Base-by-base conservation (phyloP, 30 jellyfish, hydroid and myxozoan species). In the Aurelia coerulea region DNA sequence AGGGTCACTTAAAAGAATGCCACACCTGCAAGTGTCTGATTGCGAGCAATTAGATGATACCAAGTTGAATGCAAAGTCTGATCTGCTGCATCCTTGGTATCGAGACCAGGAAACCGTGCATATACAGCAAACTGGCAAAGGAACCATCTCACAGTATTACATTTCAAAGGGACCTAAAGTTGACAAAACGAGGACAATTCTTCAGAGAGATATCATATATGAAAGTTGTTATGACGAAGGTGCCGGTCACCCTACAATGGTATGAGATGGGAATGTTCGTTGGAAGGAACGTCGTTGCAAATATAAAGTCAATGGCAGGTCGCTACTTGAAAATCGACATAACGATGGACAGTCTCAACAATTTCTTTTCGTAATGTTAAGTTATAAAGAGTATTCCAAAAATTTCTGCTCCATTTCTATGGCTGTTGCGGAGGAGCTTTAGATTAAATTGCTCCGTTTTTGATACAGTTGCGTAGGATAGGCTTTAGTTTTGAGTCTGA, bases 191-290 rank as follows among this genome's bases (percentile, higher is more conserved):
- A 75, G 78, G 14, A 62, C 62, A 60, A 60, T 60, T 19, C 74
- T 77, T 75, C 87, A 77, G 49, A 77, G 65, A 29, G 87, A 77
- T 10, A 62, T 77, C 4, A 77, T 77, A 60, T 62, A 58, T 31
- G 87, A 77, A n/a, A 16, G 68, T 51, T 77, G 87, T 68, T 77
- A 77, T 60, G 87, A 77, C 63, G 87, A 77, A 77, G 87, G 87
- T 19, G 41, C 51, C 23, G 87, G n/a, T 19, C 42, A 67, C 23
- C 87, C 87, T 17, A 77, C 67, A 63, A 56, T 77, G 87, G 87
- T 77, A 46, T 77, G 14, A 46, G 14, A 46, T 46, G 15, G 56
- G 14, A 46, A 7, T 46, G 11, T 46, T 46, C 12, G 56, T 46
- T 46, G 56, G 14, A 46, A 9, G 56, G 8, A 6, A 37, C 49